Base-by-base conservation (phyloP, 2,113 vertebrate species). In the Myotis brandtii region DNA sequence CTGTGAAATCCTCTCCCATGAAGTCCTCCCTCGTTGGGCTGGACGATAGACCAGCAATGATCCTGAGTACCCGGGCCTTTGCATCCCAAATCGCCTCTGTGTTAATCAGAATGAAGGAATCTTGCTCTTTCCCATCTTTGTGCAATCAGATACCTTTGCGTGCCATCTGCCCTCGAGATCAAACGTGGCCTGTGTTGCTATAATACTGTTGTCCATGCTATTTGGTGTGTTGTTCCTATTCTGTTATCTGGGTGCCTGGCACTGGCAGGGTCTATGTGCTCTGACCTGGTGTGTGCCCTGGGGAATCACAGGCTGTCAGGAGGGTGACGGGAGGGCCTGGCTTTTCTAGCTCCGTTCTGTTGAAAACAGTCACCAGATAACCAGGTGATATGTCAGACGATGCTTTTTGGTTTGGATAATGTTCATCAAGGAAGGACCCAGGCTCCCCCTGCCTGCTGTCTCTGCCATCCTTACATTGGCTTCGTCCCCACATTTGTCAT, bases 91-190 rank as follows among this genome's bases (percentile, higher is more conserved):
- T 23, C 37, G 59, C 32, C n/a, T 62, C 12, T 72, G n/a, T 67
- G 59, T 52, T 93, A 67, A 70, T 79, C 77, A 91, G 93, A 86
- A 62, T 13, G n/a, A 50, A 62, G 27, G 92, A 62, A 54, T 43
- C 46, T 66, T 21, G n/a, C 10, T 34, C 50, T 86, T 88, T 76
- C 37, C 9, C 9, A 62, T 70, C 23, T 30, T 85, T 89, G 48
- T 88, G 37, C 20, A 37, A 20, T 52, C 27, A 64, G 30, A n/a
- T 32, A 72, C 10, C 46, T 69, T 64, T 83, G 54, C 56, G 86
- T 72, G 17, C 27, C 32, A 0, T 72, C 37, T 79, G 21, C 17
- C 32, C 48, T 84, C 79, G 56, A 62, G 27, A 72, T 27, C 37
- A 40, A 75, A 73, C n/a, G 32, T 23, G 66, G 56, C 11, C 13